phyloP scores from a whole-genome alignment of 2,113 vertebrate genomes.

The Xiphophorus couchianus region DNA sequence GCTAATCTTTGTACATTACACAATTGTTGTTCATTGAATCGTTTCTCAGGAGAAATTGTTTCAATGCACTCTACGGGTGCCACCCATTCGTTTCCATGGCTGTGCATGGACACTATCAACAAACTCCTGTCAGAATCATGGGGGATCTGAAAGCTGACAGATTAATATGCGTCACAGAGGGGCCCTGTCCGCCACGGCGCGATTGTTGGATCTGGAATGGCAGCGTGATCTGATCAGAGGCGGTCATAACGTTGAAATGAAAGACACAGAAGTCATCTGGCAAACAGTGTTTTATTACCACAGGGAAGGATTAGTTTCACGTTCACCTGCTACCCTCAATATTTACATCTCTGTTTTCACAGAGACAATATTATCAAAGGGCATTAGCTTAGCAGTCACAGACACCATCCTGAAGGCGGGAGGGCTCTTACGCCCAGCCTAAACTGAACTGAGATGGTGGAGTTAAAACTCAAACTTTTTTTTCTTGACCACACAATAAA shows the following conservation, averaged over 20 bases:
- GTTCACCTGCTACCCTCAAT: conserved; percentile 14
- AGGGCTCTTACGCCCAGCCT: no score
- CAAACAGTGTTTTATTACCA: conserved; percentile 63
- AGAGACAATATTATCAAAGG: conserved; percentile 3
- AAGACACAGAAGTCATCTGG: conserved; percentile 58
- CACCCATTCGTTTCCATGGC: no score
- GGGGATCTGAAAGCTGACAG: conserved; percentile 15
- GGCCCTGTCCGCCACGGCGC: conserved; percentile 27
- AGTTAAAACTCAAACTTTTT: no score
- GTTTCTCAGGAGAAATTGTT: no score
- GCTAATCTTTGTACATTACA: no score
- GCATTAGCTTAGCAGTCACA: background rate
- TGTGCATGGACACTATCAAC: background rate
- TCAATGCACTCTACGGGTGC: no score
- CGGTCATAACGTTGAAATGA: conserved; percentile 28
- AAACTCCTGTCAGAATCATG: background rate
- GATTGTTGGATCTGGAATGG: conserved; percentile 28
- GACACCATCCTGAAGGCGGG: conserved; percentile 10
- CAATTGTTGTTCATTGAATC: no score
- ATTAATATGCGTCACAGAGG: conserved; percentile 47
- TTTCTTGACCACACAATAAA: no score
- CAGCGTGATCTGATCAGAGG: conserved; percentile 41
- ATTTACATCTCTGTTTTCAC: conserved; percentile 6
- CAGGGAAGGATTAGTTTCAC: conserved; percentile 45
- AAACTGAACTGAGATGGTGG: no score